Evolutionary conservation across 2,888 invertebrate genomes (phyloP).

Genomic region (Apotomis betuletana): DNA sequence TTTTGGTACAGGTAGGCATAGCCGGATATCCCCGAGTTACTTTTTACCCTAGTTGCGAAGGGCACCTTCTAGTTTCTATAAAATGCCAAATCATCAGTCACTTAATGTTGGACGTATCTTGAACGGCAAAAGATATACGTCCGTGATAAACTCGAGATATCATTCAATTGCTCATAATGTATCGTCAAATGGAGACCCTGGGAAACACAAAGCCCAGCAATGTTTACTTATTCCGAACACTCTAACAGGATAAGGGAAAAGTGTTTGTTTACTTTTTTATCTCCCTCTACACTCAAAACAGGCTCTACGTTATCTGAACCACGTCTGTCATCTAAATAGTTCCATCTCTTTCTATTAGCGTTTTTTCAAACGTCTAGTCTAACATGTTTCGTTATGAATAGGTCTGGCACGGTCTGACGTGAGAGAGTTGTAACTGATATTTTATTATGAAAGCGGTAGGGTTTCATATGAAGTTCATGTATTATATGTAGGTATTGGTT

Average conservation of each 20-base stretch:
- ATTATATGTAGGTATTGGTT: constrained; percentile 8
- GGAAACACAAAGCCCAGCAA: constrained; percentile 13
- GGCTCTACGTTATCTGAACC: constrained; percentile 62
- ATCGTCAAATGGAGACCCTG: not conserved
- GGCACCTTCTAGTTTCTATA: too few relatives aligned
- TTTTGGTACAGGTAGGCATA: too few relatives aligned
- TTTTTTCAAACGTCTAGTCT: constrained; percentile 47
- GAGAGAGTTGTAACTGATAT: constrained; percentile 3
- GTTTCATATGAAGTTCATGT: constrained; percentile 41
- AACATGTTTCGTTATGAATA: constrained; percentile 42
- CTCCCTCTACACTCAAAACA: constrained; percentile 58
- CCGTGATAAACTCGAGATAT: too few relatives aligned
- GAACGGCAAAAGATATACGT: too few relatives aligned
- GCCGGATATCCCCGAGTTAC: too few relatives aligned
- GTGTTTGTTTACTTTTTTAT: constrained; percentile 65
- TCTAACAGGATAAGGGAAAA: constrained; percentile 29
- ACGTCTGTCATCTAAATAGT: constrained; percentile 62
- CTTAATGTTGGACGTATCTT: too few relatives aligned
- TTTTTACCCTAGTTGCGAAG: too few relatives aligned
- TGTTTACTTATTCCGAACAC: constrained; percentile 28
- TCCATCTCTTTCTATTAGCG: constrained; percentile 39
- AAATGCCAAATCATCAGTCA: too few relatives aligned
- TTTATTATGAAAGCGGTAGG: constrained; percentile 41
- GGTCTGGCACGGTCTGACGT: constrained; percentile 35
- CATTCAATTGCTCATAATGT: too few relatives aligned